Conservation (phyloP, 2,888 invertebrate genomes). For the Parnassius smintheus region DNA sequence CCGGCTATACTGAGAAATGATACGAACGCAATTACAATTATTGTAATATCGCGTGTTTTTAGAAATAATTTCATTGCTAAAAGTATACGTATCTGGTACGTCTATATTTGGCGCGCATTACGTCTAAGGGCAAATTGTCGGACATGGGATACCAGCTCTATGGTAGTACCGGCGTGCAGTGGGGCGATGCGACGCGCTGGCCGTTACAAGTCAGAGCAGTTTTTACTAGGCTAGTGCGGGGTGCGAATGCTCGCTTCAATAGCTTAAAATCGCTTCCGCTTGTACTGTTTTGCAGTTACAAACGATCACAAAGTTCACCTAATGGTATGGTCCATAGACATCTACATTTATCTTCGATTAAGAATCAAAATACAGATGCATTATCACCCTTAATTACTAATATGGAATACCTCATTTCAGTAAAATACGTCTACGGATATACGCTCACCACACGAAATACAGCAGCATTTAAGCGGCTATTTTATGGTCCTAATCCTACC, state of each 20-base stretch:
- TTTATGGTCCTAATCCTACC: background rate
- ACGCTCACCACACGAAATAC: too few species aligned
- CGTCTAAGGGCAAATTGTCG: constrained; percentile 29
- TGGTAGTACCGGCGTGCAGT: constrained; percentile 26
- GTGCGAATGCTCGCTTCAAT: background rate
- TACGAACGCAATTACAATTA: constrained; percentile 11
- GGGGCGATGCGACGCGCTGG: constrained; percentile 36
- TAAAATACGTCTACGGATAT: too few species aligned
- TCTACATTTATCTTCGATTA: too few species aligned
- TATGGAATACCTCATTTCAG: too few species aligned
- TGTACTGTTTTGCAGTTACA: background rate
- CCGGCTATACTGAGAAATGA: constrained; percentile 12
- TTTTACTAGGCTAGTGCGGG: constrained; percentile 46
- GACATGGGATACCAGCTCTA: constrained; percentile 37
- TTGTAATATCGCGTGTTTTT: constrained; percentile 9
- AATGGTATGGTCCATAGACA: too few species aligned
- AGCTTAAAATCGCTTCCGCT: background rate
- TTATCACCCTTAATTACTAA: too few species aligned
- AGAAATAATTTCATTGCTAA: constrained; percentile 3
- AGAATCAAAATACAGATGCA: too few species aligned
- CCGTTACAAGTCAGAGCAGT: constrained; percentile 64
- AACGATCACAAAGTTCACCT: too few species aligned
- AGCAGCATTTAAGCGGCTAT: background rate
- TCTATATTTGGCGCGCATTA: constrained; percentile 33
- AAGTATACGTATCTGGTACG: constrained; percentile 12